Conservation (phyloP, 2,797 vertebrate species). For the Basileuterus tristriatus region DNA sequence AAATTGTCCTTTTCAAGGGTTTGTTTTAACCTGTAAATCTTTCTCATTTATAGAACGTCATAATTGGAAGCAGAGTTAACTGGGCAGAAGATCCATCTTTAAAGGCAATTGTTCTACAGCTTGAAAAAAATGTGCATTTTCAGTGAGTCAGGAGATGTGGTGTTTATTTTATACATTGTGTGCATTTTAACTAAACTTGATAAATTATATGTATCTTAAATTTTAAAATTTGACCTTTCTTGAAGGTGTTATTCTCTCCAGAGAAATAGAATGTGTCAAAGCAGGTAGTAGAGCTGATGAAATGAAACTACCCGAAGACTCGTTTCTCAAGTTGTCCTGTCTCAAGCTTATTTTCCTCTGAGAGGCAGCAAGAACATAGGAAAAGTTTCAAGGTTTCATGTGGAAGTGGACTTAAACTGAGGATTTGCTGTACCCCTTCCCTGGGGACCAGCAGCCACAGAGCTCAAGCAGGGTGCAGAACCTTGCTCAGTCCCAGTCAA, state of each 20-base stretch:
- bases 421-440: accelerated
- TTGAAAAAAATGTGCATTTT: slow-evolving; percentile 56
- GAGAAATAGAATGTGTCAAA: accelerated
- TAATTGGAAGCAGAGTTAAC: slow-evolving; percentile 72
- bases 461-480: accelerated
- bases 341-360: not conserved
- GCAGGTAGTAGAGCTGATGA: accelerated
- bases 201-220: not conserved
- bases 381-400: not conserved
- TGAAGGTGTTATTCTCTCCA: too few species aligned
- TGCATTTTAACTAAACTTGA: not conserved
- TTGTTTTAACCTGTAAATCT: not conserved
- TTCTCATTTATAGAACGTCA: slow-evolving; percentile 66
- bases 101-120: slow-evolving; percentile 64
- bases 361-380: not conserved
- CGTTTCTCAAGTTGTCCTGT: not conserved
- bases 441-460: accelerated
- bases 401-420: not conserved
- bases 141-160: not conserved
- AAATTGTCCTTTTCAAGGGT: not conserved
- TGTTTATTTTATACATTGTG: not conserved
- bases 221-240: not conserved
- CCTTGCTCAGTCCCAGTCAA: accelerated
- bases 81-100: slow-evolving; percentile 76
- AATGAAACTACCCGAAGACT: not conserved